Conservation (phyloP, 2,113 vertebrate species). For the Trematocara variabile region DNA sequence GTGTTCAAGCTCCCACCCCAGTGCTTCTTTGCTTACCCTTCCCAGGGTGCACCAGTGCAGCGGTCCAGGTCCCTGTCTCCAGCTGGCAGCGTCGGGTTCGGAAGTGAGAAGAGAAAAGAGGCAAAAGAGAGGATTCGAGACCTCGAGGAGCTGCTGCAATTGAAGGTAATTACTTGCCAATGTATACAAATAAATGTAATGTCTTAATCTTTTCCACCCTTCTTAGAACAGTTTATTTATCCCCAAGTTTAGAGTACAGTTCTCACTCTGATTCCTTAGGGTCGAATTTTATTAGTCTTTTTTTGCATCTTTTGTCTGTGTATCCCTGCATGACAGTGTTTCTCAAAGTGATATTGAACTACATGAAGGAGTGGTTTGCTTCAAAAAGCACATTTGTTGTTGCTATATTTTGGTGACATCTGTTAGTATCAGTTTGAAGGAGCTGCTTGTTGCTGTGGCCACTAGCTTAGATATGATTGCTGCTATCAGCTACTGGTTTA, state of each 20-base stretch:
- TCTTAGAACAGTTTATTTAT: background rate
- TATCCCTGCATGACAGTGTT: background rate
- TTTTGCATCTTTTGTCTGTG: background rate
- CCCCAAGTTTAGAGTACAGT: background rate
- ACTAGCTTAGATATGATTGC: conserved; percentile 32
- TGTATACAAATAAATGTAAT: background rate
- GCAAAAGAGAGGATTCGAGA: conserved; percentile 80
- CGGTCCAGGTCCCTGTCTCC: conserved; percentile 93
- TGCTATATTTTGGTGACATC: background rate
- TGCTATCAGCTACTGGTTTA: conserved; percentile 16
- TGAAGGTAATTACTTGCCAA: conserved; percentile 80
- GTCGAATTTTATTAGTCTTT: background rate
- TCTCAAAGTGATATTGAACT: background rate
- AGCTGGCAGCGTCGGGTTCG: conserved; percentile 73
- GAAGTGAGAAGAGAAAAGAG: conserved; percentile 69
- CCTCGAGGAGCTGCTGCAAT: conserved; percentile 79
- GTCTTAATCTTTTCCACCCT: background rate
- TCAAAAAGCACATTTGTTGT: background rate
- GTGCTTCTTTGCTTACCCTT: conserved; percentile 78
- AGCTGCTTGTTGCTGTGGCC: conserved; percentile 6
- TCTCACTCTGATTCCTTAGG: background rate
- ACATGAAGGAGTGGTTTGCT: background rate
- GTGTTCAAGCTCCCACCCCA: conserved; percentile 77
- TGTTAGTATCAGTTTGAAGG: background rate
- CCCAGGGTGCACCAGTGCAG: conserved; percentile 87